These are phyloP conservation scores for Cranoglanis bouderius DNA, from an alignment of 2,113 vertebrate species.

Conservation along the genomic window DNA sequence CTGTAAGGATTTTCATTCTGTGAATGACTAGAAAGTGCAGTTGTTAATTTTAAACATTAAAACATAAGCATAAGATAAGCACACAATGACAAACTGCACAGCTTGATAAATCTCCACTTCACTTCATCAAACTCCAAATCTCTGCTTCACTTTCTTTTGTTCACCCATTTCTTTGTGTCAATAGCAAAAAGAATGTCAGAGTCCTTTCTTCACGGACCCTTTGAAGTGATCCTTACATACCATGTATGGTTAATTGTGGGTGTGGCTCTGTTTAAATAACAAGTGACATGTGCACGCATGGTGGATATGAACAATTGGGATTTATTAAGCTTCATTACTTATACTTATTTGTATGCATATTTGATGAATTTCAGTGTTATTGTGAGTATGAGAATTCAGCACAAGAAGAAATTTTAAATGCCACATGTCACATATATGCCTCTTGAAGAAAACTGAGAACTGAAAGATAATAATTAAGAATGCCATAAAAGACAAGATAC, in stretches of 20 bases:
- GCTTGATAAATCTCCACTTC: constrained; percentile 5
- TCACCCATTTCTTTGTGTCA: constrained; percentile 12
- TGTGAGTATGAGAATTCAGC: background rate
- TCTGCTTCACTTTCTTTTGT: constrained; percentile 11
- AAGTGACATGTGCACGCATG: background rate
- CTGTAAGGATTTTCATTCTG: background rate
- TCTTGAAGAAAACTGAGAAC: background rate
- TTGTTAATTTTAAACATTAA: background rate
- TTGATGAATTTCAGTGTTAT: background rate
- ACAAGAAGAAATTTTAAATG: background rate
- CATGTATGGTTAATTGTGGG: constrained; percentile 23
- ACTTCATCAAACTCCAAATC: constrained; percentile 22
- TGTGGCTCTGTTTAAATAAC: constrained; percentile 14
- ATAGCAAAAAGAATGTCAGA: background rate
- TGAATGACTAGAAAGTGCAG: background rate
- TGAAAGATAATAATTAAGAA: background rate
- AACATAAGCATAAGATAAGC: background rate
- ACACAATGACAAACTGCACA: background rate
- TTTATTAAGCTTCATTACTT: background rate
- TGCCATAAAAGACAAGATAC: no score
- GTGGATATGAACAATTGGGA: background rate
- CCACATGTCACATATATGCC: background rate
- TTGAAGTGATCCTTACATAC: constrained; percentile 13
- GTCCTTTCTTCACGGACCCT: background rate
- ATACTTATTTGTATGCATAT: background rate